Conservation (phyloP, 2,113 vertebrate species). For the Lycaon pictus region DNA sequence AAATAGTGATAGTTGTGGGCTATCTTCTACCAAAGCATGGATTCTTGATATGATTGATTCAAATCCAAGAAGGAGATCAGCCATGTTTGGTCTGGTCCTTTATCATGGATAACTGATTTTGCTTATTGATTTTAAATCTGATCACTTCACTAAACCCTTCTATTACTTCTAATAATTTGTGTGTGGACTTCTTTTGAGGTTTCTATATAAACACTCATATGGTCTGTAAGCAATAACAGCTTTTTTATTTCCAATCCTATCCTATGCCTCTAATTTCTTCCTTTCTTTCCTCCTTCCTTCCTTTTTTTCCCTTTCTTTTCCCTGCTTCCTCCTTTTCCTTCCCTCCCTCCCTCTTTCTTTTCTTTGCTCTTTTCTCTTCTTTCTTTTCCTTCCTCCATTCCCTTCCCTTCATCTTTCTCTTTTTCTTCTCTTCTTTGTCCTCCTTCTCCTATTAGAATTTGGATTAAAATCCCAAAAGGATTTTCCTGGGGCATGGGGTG, state of each 20-base stretch:
- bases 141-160: slow-evolving; percentile 7
- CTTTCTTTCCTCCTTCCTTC: background rate
- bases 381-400: background rate
- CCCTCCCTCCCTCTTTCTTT: background rate
- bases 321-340: background rate
- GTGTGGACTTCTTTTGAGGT: slow-evolving; percentile 27
- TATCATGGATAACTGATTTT: slow-evolving; percentile 39
- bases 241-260: slow-evolving; percentile 27
- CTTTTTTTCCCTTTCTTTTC: background rate
- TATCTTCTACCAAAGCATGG: background rate
- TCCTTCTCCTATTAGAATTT: background rate
- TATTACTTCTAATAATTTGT: slow-evolving; percentile 9
- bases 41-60: slow-evolving; percentile 33
- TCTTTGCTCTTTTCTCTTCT: background rate
- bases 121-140: slow-evolving; percentile 50
- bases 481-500: slow-evolving; percentile 1
- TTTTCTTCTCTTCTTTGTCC: background rate
- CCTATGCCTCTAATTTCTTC: slow-evolving; percentile 41
- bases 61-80: background rate
- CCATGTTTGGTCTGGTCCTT: background rate
- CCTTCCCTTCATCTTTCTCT: too few species aligned
- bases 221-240: slow-evolving; percentile 36
- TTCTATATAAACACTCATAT: background rate
- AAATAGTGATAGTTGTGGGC: background rate
- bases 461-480: slow-evolving; percentile 48